These are phyloP conservation scores for Conus betulinus DNA, from an alignment of 1,140 invertebrate species.

Conservation along the genomic window DNA sequence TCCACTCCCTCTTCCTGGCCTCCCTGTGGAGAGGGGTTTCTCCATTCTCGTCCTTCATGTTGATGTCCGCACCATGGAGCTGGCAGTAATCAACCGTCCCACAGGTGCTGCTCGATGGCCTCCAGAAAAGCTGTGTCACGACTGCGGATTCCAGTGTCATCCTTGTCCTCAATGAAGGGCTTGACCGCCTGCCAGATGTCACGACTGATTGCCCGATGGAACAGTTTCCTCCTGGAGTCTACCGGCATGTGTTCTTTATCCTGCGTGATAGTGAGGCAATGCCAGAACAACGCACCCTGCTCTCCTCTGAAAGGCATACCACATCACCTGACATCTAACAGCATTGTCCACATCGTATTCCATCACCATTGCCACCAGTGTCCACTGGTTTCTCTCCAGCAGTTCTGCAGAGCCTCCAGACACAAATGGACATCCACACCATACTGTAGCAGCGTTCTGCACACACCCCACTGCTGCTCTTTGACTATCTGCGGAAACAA, in stretches of 20 bases:
- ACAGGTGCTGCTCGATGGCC: not conserved
- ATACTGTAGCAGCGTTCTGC: not conserved
- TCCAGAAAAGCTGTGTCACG: not conserved
- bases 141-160: not conserved
- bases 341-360: not conserved
- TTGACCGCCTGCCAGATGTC: slow-evolving; percentile 15
- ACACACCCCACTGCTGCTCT: not conserved
- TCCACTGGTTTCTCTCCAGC: not conserved
- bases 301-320: not conserved
- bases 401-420: not conserved
- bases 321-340: not conserved
- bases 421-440: not conserved
- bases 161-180: not conserved
- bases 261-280: not conserved
- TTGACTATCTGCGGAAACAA: not conserved
- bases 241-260: not conserved
- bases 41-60: slow-evolving; percentile 10
- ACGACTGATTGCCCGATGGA: not conserved
- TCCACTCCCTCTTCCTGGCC: slow-evolving; percentile 12
- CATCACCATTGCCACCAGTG: not conserved
- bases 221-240: not conserved
- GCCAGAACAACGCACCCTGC: not conserved
- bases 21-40: slow-evolving; percentile 1
- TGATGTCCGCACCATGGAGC: not conserved
- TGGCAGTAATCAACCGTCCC: slow-evolving; percentile 14